phyloP scores from a whole-genome alignment of 2,888 invertebrate genomes.

The Perizoma flavofasciatum region DNA sequence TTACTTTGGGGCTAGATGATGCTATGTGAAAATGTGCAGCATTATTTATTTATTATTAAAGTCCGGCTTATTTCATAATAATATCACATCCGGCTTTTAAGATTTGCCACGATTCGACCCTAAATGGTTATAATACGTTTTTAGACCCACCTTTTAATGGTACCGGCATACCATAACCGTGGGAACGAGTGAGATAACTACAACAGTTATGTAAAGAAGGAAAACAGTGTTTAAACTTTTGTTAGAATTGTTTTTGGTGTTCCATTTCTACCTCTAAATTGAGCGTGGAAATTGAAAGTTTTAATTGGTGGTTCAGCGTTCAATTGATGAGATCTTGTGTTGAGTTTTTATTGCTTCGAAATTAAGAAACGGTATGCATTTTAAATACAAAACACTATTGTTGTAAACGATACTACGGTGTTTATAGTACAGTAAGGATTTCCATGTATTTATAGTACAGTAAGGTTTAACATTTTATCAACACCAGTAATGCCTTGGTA shows the following conservation, averaged over 20 bases:
- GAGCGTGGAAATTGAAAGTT: constrained; percentile 32
- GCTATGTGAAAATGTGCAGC: too few relatives aligned
- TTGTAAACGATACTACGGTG: too few relatives aligned
- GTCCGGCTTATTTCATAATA: constrained; percentile 2
- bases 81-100: constrained; percentile 9
- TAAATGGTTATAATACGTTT: constrained; percentile 41
- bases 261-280: constrained; percentile 41
- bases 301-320: constrained; percentile 23
- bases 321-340: constrained; percentile 16
- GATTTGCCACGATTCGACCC: constrained; percentile 11
- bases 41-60: not conserved
- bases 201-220: constrained; percentile 72
- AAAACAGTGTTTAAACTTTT: constrained; percentile 67
- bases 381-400: too few relatives aligned
- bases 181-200: constrained; percentile 66
- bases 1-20: too few relatives aligned
- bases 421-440: too few relatives aligned
- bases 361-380: constrained; percentile 4
- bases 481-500: too few relatives aligned
- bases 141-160: constrained; percentile 44
- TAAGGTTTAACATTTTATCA: too few relatives aligned
- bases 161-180: constrained; percentile 58
- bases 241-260: constrained; percentile 60
- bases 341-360: constrained; percentile 17
- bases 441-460: too few relatives aligned